Conservation (phyloP, 2,113 vertebrate species). For the Potamarius usumacintae region DNA sequence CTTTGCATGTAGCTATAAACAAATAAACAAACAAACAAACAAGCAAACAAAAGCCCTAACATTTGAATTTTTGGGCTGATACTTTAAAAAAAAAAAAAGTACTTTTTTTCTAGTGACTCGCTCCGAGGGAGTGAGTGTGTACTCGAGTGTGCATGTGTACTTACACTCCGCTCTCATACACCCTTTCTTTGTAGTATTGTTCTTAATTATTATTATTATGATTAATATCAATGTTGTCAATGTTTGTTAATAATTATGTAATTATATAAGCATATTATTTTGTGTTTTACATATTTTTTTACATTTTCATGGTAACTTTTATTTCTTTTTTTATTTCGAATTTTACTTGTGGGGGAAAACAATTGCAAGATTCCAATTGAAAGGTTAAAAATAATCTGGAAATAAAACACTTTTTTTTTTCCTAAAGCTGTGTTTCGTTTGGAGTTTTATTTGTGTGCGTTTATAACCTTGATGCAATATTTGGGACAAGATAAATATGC, state of each 20-base stretch:
- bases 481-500: background rate
- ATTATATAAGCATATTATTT: slow-evolving; percentile 83
- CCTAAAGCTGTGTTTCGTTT: slow-evolving; percentile 53
- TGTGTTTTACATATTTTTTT: slow-evolving; percentile 79
- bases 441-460: background rate
- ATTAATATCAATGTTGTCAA: slow-evolving; percentile 73
- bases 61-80: slow-evolving; percentile 54
- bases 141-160: slow-evolving; percentile 75
- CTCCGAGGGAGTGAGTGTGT: slow-evolving; percentile 67
- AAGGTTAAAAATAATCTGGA: slow-evolving; percentile 67
- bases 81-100: background rate
- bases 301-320: slow-evolving; percentile 82
- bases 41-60: slow-evolving; percentile 64
- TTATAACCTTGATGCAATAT: background rate
- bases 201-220: slow-evolving; percentile 57
- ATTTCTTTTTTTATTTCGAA: slow-evolving; percentile 71
- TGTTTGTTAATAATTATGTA: slow-evolving; percentile 80
- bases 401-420: slow-evolving; percentile 80
- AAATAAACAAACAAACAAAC: slow-evolving; percentile 56
- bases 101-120: slow-evolving; percentile 71
- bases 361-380: slow-evolving; percentile 70
- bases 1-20: slow-evolving; percentile 79
- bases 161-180: slow-evolving; percentile 73
- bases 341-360: slow-evolving; percentile 74
- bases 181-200: slow-evolving; percentile 73